Evolutionary conservation across 2,113 vertebrate species (phyloP).

Genomic region (Corynorhinus townsendii): DNA sequence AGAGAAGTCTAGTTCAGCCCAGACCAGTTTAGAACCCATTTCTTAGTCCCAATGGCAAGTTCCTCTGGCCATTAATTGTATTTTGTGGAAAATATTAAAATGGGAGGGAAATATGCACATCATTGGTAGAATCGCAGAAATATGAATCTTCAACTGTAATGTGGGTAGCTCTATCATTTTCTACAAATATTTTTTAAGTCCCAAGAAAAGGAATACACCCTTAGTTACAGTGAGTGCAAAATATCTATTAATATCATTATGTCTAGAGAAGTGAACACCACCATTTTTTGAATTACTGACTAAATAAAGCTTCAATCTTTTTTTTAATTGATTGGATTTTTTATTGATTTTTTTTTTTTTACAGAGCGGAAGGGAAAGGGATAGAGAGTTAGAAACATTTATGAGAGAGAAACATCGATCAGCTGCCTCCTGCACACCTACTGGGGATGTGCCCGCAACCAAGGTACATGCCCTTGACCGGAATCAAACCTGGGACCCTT

Average conservation of each 20-base stretch:
- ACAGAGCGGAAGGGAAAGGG: too few species aligned
- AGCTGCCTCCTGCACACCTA: too few species aligned
- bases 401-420: too few species aligned
- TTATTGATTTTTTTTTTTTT: too few species aligned
- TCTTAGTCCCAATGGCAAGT: not conserved
- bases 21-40: not conserved
- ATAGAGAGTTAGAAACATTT: too few species aligned
- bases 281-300: not conserved
- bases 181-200: not conserved
- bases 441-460: too few species aligned
- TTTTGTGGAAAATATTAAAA: slow-evolving; percentile 19
- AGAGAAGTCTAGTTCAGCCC: not conserved
- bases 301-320: not conserved
- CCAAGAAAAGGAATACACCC: not conserved
- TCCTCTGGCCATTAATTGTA: not conserved
- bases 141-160: not conserved
- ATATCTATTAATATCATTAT: not conserved
- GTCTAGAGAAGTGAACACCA: not conserved
- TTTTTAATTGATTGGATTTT: not conserved
- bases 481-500: too few species aligned
- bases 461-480: too few species aligned
- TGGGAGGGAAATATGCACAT: not conserved
- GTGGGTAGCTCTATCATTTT: not conserved
- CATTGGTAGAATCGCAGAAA: not conserved
- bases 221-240: not conserved